phyloP scores from a whole-genome alignment of 1,140 invertebrate species.

The Bombus confusus region DNA sequence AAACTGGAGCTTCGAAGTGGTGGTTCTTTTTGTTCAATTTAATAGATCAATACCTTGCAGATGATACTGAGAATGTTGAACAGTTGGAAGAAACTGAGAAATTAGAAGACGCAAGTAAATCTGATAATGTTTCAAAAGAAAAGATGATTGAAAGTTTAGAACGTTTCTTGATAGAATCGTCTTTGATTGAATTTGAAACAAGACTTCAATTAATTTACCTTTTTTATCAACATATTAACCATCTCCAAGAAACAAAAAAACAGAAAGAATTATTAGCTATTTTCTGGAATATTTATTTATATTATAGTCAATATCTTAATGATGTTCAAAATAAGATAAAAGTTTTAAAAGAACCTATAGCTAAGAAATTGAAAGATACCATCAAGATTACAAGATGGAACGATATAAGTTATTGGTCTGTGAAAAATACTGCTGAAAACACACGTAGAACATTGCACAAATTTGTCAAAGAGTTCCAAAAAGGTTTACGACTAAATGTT shows the following conservation, averaged over 20 bases:
- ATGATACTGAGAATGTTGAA: constrained; percentile 36
- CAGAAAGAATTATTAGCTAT: constrained; percentile 86
- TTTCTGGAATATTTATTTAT: constrained; percentile 93
- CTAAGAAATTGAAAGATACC: constrained; percentile 96
- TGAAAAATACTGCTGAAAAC: constrained; percentile 93
- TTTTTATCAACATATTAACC: constrained; percentile 89
- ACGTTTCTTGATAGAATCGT: constrained; percentile 92
- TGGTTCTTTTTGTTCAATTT: constrained; percentile 95
- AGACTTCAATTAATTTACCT: constrained; percentile 90
- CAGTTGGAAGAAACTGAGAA: no score
- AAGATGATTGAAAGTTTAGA: constrained; percentile 85
- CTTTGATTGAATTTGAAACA: constrained; percentile 91
- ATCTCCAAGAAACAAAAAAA: constrained; percentile 80
- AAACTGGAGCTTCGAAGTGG: constrained; percentile 88
- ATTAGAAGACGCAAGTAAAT: background rate
- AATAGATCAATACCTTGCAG: constrained; percentile 81
- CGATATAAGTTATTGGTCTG: constrained; percentile 97
- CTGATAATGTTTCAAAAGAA: constrained; percentile 63
- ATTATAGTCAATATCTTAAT: constrained; percentile 91
- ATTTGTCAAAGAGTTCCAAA: constrained; percentile 91
- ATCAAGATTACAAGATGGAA: constrained; percentile 98
- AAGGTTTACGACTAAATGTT: constrained; percentile 79
- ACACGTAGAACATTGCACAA: constrained; percentile 94
- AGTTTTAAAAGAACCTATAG: constrained; percentile 89
- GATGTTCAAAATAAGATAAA: constrained; percentile 87